Conservation (phyloP, 2,797 vertebrate species). For the Sebastes trivittatus region DNA sequence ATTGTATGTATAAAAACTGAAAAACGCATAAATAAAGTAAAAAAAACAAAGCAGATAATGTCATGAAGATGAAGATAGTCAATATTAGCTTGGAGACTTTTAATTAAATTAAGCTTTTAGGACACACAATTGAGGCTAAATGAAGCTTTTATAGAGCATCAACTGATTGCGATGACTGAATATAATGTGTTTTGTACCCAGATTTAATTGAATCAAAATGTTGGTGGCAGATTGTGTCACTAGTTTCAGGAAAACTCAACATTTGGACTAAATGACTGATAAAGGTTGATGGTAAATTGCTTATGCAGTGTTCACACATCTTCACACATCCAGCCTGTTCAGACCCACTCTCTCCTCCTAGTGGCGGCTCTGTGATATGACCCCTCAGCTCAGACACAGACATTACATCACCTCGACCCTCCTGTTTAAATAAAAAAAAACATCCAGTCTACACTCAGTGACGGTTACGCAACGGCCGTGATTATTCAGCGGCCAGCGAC, state of each 20-base stretch:
- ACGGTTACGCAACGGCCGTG: conserved; percentile 57
- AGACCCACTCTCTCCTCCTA: conserved; percentile 70
- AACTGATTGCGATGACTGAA: background rate
- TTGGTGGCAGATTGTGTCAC: background rate
- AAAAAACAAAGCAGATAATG: background rate
- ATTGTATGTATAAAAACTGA: too few species aligned
- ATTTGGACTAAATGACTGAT: background rate
- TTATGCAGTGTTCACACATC: background rate
- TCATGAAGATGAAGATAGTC: background rate
- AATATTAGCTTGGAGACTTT: background rate
- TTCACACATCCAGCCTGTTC: conserved; percentile 8
- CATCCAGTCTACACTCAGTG: conserved; percentile 43
- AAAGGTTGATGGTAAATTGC: background rate
- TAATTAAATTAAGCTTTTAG: background rate
- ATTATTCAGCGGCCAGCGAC: conserved; percentile 41
- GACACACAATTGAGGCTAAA: too few species aligned
- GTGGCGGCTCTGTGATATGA: conserved; percentile 54
- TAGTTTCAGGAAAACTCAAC: background rate
- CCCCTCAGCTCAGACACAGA: conserved; percentile 59
- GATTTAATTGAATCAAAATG: background rate
- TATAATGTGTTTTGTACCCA: background rate
- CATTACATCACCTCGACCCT: conserved; percentile 71
- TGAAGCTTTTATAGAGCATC: background rate
- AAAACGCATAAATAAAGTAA: too few species aligned
- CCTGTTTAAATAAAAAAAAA: conserved; percentile 20